Evolutionary conservation across 37 sponge, comb jelly and placozoan species (phyloP), one percentile per base, ranked within the genome.

Genomic region (Haliclona indistincta): DNA sequence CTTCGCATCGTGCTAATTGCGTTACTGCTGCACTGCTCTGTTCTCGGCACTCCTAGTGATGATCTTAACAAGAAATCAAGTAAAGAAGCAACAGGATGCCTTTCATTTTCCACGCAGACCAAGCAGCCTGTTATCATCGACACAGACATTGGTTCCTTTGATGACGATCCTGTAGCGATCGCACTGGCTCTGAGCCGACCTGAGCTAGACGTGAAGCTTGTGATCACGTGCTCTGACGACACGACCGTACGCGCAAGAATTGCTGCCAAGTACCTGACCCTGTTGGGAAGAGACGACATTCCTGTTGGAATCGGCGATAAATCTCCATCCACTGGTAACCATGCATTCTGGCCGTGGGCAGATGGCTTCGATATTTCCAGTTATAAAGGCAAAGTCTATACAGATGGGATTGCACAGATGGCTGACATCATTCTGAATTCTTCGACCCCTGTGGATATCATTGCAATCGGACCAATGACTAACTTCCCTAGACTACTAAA

Each of bases 121-220:
- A 70, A 28, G 49, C 41, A 20, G 13, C 88, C 89, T n/a, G 92
- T 91, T 6, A 64, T 91, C 36, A 91, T 91, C 34, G 92, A 91
- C 72, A 91, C 92, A 3, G 92, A 91, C 76, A 83, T 91, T 25
- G 92, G 92, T 23, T 73, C 80, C 1, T 76, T 68, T 34, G 47
- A 79, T 35, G 92, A 91, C 67, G 92, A 91, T 66, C 68, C 39
- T 38, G 67, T 82, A 34, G 92, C 92, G 36, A 79, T 91, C 6
- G 80, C 52, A 30, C 73, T 60, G 35, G 92, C 92, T 19, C 58
- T 81, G 2, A 81, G 65, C 66, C 4, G 45, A n/a, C 32, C 33
- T 34, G 34, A 74, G 0, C 44, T 86, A 66, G 84, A 91, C 36
- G 74, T 91, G 32, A 77, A 77, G 70, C 83, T 91, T 29, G 38